These are phyloP conservation scores for Mythimna pallens DNA, from an alignment of 2,888 invertebrate genomes.

Conservation along the genomic window DNA sequence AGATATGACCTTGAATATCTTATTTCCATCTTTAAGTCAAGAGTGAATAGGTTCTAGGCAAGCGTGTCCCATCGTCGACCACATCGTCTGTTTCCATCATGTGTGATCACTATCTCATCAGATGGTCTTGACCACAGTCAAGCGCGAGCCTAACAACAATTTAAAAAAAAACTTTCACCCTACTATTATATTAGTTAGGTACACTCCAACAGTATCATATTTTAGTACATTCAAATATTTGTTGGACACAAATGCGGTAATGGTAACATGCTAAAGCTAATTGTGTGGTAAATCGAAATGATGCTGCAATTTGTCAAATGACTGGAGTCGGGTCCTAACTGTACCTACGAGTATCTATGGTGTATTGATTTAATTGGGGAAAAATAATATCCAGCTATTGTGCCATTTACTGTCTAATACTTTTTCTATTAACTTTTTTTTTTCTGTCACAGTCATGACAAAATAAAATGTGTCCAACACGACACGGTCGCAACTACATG, in stretches of 20 bases:
- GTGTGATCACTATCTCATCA: too few relatives aligned
- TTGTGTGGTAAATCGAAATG: conserved; percentile 80
- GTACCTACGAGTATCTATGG: neutral
- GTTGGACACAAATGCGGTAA: conserved; percentile 72
- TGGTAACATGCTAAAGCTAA: conserved; percentile 79
- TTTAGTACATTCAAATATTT: conserved; percentile 70
- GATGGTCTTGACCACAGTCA: too few relatives aligned
- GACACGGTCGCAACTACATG: too few relatives aligned
- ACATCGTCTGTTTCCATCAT: too few relatives aligned
- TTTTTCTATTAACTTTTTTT: too few relatives aligned
- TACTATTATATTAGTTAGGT: neutral
- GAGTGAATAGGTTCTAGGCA: too few relatives aligned
- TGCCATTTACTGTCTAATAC: neutral
- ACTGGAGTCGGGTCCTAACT: conserved; percentile 35
- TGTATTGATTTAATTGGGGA: conserved; percentile 15
- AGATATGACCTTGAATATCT: neutral
- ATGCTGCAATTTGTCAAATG: conserved; percentile 80
- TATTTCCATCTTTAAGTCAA: neutral
- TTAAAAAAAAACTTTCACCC: neutral
- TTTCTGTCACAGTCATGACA: too few relatives aligned
- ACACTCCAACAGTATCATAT: conserved; percentile 29
- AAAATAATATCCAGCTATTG: neutral
- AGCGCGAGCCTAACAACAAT: too few relatives aligned
- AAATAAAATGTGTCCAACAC: too few relatives aligned
- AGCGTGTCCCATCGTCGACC: too few relatives aligned